Evolutionary conservation across 2,113 vertebrate genomes (phyloP).

Genomic region (Chloebia gouldiae): DNA sequence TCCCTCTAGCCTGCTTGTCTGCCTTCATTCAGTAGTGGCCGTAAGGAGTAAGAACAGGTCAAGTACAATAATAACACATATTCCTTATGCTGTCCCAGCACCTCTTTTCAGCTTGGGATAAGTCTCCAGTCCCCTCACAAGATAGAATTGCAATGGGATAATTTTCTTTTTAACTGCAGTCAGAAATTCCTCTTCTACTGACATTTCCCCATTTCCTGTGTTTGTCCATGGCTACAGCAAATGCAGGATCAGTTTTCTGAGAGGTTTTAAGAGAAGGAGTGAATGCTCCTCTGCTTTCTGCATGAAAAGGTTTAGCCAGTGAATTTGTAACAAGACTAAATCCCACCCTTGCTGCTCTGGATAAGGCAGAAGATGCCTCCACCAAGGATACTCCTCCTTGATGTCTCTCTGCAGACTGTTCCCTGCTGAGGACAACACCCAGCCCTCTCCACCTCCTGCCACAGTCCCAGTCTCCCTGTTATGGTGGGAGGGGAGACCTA

Average conservation of each 20-base stretch:
- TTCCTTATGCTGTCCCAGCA: not conserved
- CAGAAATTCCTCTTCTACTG: not conserved
- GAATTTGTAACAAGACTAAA: not conserved
- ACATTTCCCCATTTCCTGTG: not conserved
- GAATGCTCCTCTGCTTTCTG: not conserved
- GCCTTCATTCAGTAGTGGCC: not conserved
- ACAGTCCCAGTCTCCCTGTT: not conserved
- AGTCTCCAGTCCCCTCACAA: not conserved
- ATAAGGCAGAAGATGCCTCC: not conserved
- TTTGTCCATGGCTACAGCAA: not conserved
- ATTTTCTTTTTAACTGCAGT: not conserved
- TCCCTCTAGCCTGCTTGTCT: not conserved
- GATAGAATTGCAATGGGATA: rapidly evolving
- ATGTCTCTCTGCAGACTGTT: not conserved
- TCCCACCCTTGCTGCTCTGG: not conserved
- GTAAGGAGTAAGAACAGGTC: not conserved
- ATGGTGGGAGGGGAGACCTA: not conserved
- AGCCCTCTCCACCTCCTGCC: not conserved
- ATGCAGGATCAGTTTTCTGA: not conserved
- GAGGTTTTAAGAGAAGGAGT: not conserved
- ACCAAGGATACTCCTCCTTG: not conserved
- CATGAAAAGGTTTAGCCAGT: not conserved
- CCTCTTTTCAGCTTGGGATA: not conserved
- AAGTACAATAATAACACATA: not conserved
- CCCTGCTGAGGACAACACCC: not conserved